Evolutionary conservation across 2,888 invertebrate genomes (phyloP), one percentile per base, ranked within the genome.

Genomic region (Dermolepida albohirtum): DNA sequence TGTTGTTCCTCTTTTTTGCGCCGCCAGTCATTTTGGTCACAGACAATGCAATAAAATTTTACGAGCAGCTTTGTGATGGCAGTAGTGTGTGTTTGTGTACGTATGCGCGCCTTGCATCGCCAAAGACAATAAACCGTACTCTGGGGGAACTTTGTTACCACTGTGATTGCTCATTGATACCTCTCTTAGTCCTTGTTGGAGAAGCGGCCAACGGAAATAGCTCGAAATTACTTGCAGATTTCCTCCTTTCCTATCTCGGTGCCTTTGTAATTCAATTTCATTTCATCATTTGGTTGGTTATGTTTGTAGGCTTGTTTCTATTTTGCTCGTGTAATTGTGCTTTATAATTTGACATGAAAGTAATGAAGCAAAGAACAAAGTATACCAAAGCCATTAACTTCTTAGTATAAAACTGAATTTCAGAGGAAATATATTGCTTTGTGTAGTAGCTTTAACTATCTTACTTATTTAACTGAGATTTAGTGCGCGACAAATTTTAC

Each of bases 21-120:
- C 72, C 75, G 74, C 76, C 77, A 76, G 76, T 77, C 77, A 76
- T 78, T 80, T 80, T 77, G 78, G 78, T 79, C 77, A 76, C 78
- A 78, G 77, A 77, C 77, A 75, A 72, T 76, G 77, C 74, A 69
- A 77, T 80, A 80, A 80, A 80, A 80, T 80, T 80, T 80, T 79
- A 80, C 77, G 80, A 79, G 64, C 74, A 72, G 71, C 75, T 75
- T 74, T 74, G 72, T 75, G 73, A 34, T 34, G 34, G 34, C 34
- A 34, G 10, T 10, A 34, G 34, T 34, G 6, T 34, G 34, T 10
- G 34, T 55, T 52, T 43, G 64, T 67, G 51, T 59, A 50, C 40
- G 44, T 17, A 34, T 41, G 41, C 39, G 43, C 50, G 29, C 59
- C 40, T 50, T 43, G 50, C 51, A 41, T 43, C 55, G 44, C 50